phyloP scores from a whole-genome alignment of 2,888 invertebrate genomes.

The Drosophila leonis region DNA sequence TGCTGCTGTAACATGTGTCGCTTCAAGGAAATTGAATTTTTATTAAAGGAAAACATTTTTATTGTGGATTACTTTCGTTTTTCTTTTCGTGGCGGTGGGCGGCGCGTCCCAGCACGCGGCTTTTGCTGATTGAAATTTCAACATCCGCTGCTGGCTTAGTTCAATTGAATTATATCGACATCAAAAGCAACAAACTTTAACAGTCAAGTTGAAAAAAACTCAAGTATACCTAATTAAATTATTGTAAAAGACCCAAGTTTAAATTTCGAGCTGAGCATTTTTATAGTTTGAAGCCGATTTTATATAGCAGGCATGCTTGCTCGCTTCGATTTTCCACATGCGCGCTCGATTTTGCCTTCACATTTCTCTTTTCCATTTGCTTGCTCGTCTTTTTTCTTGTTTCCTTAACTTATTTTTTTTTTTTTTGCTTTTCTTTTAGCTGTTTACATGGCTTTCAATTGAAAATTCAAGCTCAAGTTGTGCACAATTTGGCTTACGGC shows the following conservation, averaged over 20 bases:
- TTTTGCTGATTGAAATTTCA: conserved; percentile 70
- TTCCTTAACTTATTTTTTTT: too few relatives aligned
- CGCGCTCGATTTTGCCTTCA: conserved; percentile 31
- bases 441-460: conserved; percentile 54
- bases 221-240: conserved; percentile 63
- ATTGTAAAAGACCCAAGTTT: neutral
- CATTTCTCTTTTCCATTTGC: neutral
- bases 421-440: conserved; percentile 23
- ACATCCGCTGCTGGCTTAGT: conserved; percentile 50
- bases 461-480: conserved; percentile 66
- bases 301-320: neutral
- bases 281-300: neutral
- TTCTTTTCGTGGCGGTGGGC: conserved; percentile 18
- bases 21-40: conserved; percentile 83
- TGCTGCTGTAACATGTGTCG: conserved; percentile 75
- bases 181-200: conserved; percentile 35
- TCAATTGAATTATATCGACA: conserved; percentile 62
- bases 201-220: conserved; percentile 25
- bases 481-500: conserved; percentile 60
- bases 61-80: conserved; percentile 81
- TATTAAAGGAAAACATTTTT: conserved; percentile 83
- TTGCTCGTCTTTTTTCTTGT: neutral
- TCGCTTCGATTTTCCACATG: conserved; percentile 60
- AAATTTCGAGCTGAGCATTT: neutral
- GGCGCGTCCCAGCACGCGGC: neutral